Conservation (phyloP, 2,113 vertebrate genomes). For the Pseudopodoces humilis region DNA sequence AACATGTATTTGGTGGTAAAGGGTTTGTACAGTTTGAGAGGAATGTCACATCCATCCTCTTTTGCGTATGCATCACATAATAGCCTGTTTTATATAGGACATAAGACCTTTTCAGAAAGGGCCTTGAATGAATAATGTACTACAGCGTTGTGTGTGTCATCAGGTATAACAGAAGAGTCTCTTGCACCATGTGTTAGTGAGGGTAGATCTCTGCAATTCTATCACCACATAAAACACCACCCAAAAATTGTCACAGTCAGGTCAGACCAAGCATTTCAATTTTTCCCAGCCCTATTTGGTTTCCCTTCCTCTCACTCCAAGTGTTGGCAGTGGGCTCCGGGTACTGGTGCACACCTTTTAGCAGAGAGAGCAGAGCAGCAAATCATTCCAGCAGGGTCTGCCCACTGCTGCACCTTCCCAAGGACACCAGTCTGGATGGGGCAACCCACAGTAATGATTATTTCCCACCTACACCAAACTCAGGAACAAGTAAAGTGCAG, state of each 20-base stretch:
- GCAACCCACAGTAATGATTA: not conserved
- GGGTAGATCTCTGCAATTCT: conserved; percentile 33
- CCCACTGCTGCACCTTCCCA: not conserved
- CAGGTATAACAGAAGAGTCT: conserved; percentile 24
- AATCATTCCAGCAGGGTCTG: not conserved
- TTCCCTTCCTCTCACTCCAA: not conserved
- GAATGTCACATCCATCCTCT: conserved; percentile 56
- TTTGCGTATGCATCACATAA: conserved; percentile 62
- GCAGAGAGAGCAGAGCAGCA: not conserved
- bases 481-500: not conserved
- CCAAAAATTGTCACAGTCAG: conserved; percentile 9
- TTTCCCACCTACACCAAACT: not conserved
- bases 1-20: not conserved
- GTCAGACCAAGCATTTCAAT: not conserved
- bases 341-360: not conserved
- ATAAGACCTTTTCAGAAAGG: conserved; percentile 57
- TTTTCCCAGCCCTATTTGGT: not conserved
- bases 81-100: conserved; percentile 63
- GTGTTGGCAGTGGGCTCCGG: not conserved
- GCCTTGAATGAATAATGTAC: conserved; percentile 61
- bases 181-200: conserved; percentile 13
- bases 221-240: conserved; percentile 36
- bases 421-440: not conserved
- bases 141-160: conserved; percentile 34
- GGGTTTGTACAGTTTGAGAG: conserved; percentile 9